Evolutionary conservation across 1,140 invertebrate species (phyloP), one percentile per base, ranked within the genome.

Genomic region (Drosophila lini): DNA sequence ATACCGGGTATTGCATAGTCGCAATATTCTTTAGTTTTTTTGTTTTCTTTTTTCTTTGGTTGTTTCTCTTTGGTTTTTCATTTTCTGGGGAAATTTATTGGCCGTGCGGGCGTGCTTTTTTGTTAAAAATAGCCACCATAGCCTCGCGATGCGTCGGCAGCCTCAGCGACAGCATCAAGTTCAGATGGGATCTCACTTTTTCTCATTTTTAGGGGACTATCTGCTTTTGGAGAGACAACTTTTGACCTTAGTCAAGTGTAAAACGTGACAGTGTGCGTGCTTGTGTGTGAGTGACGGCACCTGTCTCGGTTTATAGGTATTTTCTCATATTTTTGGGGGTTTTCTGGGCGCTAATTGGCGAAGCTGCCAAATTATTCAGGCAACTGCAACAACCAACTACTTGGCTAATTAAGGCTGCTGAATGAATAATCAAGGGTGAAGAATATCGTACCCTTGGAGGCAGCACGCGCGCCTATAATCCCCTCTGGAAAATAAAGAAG

Each of bases 241-340:
- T 88, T 88, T 88, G 84, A 88, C 84, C 84, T 88, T 88, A 88
- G 84, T 81, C 84, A 89, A 89, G 84, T 63, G 68, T 74, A 74
- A 77, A 88, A 88, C 77, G 83, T 83, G 83, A 82, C 83, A 74
- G 63, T 52, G 28, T 74, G 25, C 40, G 28, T 74, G n/a, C 28
- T 32, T 42, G 10, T 50, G n/a, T 52, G 48, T n/a, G 16, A 47
- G 56, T 61, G 36, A 19, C 36, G 9, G 44, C 56, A 74, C 70
- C 70, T 79, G 50, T 59, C 53, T 83, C 28, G 53, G 55, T 59
- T 34, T 64, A 16, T 56, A 31, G 32, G 44, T 50, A 16, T 38
- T 15, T 64, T 31, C 25, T 41, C 34, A 50, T 55, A 19, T 55
- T 19, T 71, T 59, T 52, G 16, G 19, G 68, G 16, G 13, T 25